Evolutionary conservation across 2,888 invertebrate species (phyloP).

Genomic region (Cistogaster globosa): DNA sequence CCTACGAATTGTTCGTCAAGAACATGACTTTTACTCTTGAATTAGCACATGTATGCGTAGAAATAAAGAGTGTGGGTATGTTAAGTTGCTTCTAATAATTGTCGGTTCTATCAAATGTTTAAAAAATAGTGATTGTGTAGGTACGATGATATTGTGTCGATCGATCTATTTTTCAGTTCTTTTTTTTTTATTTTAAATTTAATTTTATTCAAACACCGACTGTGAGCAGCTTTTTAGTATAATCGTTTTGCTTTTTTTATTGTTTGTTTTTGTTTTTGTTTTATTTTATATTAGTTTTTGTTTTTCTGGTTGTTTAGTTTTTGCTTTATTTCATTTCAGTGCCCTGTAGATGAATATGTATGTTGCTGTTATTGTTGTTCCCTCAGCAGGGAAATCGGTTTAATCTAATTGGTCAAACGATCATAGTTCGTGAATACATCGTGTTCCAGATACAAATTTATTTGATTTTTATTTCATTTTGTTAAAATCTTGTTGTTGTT

Average conservation of each 20-base stretch:
- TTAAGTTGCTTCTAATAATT: slow-evolving; percentile 1
- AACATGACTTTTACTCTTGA: too few relatives aligned
- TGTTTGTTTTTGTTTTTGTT: slow-evolving; percentile 1
- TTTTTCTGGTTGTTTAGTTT: slow-evolving; percentile 1
- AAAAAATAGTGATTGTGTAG: slow-evolving; percentile 42
- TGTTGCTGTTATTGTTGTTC: slow-evolving; percentile 69
- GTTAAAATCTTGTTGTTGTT: not conserved
- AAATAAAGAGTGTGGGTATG: not conserved
- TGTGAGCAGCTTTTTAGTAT: slow-evolving; percentile 19
- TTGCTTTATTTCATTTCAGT: not conserved
- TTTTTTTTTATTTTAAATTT: slow-evolving; percentile 31
- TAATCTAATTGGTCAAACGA: slow-evolving; percentile 80
- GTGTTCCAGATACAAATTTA: slow-evolving; percentile 41
- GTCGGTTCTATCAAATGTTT: slow-evolving; percentile 48
- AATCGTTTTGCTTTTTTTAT: not conserved
- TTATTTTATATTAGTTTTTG: not conserved
- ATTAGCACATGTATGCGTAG: not conserved
- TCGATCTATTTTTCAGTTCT: slow-evolving; percentile 50
- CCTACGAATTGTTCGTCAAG: too few relatives aligned
- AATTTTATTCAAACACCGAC: slow-evolving; percentile 25
- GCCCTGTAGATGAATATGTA: not conserved
- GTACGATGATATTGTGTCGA: slow-evolving; percentile 18
- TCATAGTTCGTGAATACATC: slow-evolving; percentile 74
- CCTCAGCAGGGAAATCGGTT: slow-evolving; percentile 77
- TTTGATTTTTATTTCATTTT: slow-evolving; percentile 28